These are phyloP conservation scores for Tigriopus japonicus DNA, from an alignment of 1,140 invertebrate species.

Conservation along the genomic window DNA sequence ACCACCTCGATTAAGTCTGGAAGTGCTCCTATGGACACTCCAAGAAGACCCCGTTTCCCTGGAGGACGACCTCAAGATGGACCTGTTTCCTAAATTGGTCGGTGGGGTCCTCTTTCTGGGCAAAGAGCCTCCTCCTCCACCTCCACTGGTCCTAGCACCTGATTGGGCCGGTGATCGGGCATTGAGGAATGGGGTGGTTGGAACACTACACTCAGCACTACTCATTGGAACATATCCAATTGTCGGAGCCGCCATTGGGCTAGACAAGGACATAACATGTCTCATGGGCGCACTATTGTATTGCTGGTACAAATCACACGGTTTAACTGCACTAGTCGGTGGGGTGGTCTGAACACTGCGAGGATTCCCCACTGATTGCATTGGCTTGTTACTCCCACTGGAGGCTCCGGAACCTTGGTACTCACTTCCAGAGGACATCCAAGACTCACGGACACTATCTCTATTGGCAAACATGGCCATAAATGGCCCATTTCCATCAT, in stretches of 20 bases:
- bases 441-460: constrained; percentile 6
- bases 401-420: not conserved
- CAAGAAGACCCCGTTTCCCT: too few species aligned
- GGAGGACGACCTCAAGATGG: too few species aligned
- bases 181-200: not conserved
- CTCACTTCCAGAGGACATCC: constrained; percentile 8
- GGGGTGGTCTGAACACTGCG: not conserved
- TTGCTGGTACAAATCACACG: not conserved
- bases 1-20: too few species aligned
- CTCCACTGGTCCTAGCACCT: too few species aligned
- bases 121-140: too few species aligned
- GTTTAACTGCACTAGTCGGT: not conserved
- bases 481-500: not conserved
- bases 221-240: not conserved
- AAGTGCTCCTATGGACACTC: too few species aligned
- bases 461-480: not conserved
- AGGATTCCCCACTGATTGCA: not conserved
- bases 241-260: not conserved
- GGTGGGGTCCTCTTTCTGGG: too few species aligned
- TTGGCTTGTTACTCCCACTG: not conserved
- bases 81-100: too few species aligned
- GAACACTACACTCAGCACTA: not conserved
- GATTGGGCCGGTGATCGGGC: too few species aligned
- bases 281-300: not conserved
- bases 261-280: too few species aligned